These are phyloP conservation scores for Bolborhynchus lineola DNA, from an alignment of 2,113 vertebrate genomes.

Conservation along the genomic window DNA sequence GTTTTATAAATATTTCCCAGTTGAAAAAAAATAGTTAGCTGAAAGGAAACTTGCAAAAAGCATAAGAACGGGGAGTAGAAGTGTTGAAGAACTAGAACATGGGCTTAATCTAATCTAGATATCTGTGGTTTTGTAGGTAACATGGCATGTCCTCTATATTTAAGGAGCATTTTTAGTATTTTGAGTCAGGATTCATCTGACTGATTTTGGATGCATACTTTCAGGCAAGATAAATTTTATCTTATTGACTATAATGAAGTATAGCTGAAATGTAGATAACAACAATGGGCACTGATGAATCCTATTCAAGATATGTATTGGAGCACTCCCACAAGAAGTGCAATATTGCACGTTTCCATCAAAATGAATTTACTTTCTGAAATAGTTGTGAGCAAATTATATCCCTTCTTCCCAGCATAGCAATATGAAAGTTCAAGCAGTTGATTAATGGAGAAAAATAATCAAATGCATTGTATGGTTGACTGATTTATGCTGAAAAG, in stretches of 20 bases:
- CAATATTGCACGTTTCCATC: background rate
- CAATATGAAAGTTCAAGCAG: background rate
- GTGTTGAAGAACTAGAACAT: background rate
- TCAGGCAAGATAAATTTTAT: background rate
- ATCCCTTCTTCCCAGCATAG: background rate
- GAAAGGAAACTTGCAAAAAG: background rate
- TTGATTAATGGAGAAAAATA: background rate
- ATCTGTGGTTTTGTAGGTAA: background rate
- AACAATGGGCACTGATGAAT: slow-evolving; percentile 2
- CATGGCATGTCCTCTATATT: background rate
- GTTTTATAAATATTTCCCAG: background rate
- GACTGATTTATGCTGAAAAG: slow-evolving; percentile 6
- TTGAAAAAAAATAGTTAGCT: background rate
- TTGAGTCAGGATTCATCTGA: background rate
- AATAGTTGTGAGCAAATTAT: background rate
- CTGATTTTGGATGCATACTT: background rate
- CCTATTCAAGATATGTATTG: background rate
- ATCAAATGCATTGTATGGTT: background rate
- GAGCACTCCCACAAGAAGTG: background rate
- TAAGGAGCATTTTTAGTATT: background rate
- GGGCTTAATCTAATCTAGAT: background rate
- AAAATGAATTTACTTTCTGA: background rate
- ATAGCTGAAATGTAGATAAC: background rate
- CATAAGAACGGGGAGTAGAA: background rate
- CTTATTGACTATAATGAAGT: background rate